Conservation (phyloP, 1,140 invertebrate genomes). For the Phymorhynchus buccinoides region DNA sequence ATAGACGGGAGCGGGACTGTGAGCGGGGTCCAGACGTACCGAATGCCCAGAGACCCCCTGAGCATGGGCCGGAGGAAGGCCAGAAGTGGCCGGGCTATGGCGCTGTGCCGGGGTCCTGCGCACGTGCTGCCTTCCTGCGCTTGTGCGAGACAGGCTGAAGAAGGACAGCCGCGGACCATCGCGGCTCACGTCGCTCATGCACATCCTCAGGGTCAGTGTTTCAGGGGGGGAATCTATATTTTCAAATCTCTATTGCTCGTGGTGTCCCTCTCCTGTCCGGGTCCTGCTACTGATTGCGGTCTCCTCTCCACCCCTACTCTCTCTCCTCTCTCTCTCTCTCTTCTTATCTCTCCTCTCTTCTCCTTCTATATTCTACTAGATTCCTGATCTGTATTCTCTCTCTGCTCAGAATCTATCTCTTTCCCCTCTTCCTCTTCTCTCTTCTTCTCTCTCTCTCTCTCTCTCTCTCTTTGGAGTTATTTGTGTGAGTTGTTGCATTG, state of each 20-base stretch:
- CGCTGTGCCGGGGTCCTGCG: slow-evolving; percentile 57
- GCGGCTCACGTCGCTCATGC: slow-evolving; percentile 76
- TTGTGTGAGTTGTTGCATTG: too few species aligned
- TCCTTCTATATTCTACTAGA: too few species aligned
- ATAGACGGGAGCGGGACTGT: slow-evolving; percentile 70
- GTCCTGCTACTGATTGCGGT: too few species aligned
- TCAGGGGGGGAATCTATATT: neutral
- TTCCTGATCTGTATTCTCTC: too few species aligned
- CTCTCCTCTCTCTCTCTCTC: too few species aligned
- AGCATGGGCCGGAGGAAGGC: slow-evolving; percentile 49
- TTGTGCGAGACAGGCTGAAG: slow-evolving; percentile 69
- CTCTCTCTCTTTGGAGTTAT: too few species aligned
- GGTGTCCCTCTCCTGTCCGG: too few species aligned
- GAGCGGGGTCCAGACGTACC: slow-evolving; percentile 59
- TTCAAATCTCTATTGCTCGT: neutral
- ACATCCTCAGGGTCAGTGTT: slow-evolving; percentile 75
- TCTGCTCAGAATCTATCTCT: too few species aligned
- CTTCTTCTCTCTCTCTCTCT: too few species aligned
- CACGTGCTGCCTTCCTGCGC: slow-evolving; percentile 63
- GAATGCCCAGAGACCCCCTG: slow-evolving; percentile 46
- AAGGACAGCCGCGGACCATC: slow-evolving; percentile 71
- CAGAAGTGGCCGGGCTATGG: slow-evolving; percentile 59
- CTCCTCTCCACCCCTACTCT: too few species aligned
- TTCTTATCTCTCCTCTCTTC: too few species aligned
- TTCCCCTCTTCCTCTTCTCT: too few species aligned